Conservation (phyloP, 1,140 invertebrate genomes). For the Drosophila virilis region DNA sequence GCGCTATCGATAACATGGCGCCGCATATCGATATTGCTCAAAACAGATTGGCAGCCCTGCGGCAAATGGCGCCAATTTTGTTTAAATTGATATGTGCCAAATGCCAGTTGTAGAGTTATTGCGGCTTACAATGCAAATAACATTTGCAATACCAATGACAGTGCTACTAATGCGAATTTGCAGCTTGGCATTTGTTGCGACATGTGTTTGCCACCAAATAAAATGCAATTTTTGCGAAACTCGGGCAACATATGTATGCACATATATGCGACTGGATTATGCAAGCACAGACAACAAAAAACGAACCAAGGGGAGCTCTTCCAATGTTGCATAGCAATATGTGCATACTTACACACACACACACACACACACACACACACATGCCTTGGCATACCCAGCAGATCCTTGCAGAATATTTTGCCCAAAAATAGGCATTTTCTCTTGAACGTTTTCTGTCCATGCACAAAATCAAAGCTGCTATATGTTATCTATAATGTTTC, state of each 20-base stretch:
- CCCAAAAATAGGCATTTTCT: too few species aligned
- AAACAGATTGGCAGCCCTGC: constrained; percentile 22
- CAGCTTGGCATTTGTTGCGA: constrained; percentile 51
- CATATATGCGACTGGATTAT: constrained; percentile 60
- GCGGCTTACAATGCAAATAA: constrained; percentile 5
- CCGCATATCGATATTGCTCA: too few species aligned
- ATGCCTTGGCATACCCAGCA: too few species aligned
- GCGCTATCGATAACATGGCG: constrained; percentile 2
- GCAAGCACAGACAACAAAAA: constrained; percentile 49
- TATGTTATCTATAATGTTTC: too few species aligned
- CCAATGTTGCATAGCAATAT: neutral
- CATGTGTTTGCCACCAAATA: constrained; percentile 60
- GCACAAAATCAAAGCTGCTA: too few species aligned
- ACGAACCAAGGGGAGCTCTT: neutral
- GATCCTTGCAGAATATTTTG: too few species aligned
- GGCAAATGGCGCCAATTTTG: constrained; percentile 13
- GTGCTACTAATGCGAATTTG: constrained; percentile 59
- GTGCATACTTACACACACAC: neutral
- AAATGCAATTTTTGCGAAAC: constrained; percentile 61
- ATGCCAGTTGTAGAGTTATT: neutral
- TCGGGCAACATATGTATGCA: constrained; percentile 46
- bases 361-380: neutral
- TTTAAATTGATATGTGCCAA: neutral
- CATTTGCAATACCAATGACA: constrained; percentile 9
- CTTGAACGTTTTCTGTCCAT: too few species aligned